Evolutionary conservation across 2,113 vertebrate genomes (phyloP), one percentile per base, ranked within the genome.

Genomic region (Larimichthys polyactis): DNA sequence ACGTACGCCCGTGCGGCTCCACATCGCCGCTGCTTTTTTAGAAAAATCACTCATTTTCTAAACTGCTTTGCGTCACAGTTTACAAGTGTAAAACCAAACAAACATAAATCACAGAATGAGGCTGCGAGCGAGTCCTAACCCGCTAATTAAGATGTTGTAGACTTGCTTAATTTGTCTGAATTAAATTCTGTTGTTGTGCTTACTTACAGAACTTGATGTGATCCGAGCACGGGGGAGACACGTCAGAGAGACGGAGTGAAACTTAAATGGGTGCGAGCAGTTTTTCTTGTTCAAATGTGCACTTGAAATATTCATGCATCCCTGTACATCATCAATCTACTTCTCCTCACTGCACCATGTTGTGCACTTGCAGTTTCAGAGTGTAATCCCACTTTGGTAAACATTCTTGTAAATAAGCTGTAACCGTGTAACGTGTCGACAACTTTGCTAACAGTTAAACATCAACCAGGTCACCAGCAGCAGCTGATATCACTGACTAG

Each of bases 1-100:
- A 77, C 27, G 15, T 54, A 62, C 70, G 79, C 72, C 51, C 36
- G 60, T 55, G 67, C 19, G 72, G 58, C 67, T 80, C 52, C 7
- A 0, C 43, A 59, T 44, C 73, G n/a, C 54, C 10, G 0, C 48
- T 32, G 40, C 60, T 52, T 57, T 67, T 76, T 17, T 0, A 36
- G 36, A 72, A 55, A 24, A 66, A 62, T 74, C 46, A 29, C 15
- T 9, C 5, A 4, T 43, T 76, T 73, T 7, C 9, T 43, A 81
- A 74, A 29, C 27, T 19, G 59, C 75, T 60, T 48, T 62, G 40
- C 52, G 59, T 29, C 22, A 16, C 52, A 40, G 43, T 72, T 80
- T 64, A 43, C 14, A 29, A 11, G 36, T 46, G 32, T 40, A 57
- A 24, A 77, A 77, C 58, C 62, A 76, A 76, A 76, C 24, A 40